Evolutionary conservation across 2,888 invertebrate species (phyloP), one percentile per base, ranked within the genome.

Genomic region (Malthinus flaveolus): DNA sequence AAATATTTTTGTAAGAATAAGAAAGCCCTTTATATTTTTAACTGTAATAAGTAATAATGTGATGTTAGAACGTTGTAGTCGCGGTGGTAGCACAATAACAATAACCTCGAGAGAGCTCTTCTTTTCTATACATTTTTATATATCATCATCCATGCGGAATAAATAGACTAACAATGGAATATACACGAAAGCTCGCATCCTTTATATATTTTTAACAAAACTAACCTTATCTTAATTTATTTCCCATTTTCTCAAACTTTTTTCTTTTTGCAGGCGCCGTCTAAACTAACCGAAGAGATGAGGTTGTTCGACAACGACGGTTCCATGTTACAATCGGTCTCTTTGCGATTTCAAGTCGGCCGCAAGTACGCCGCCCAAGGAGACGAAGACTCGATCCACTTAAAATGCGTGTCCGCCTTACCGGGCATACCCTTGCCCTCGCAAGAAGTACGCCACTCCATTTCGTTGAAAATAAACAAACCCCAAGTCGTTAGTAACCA

Each of bases 401-500:
- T 61, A 12, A 50, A 55, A 4, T 61, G 61, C 49, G 61, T 58
- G 37, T 51, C 61, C 33, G 54, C 61, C 36, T 50, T 58, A 32
- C 61, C 61, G 11, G 61, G 61, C 36, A 54, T 61, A 44, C 61
- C 61, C 32, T 35, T 61, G 39, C 51, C 51, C n/a, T 46, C 61
- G 4, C 61, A 58, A 48, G 52, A 52, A 55, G 45, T 45, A 34
- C 46, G 55, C 6, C 55, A 49, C 42, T 34, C 45, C n/a, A 52
- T 61, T 49, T 54, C 54, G 13, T 33, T 57, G 33, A 61, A 58
- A 46, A 37, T 46, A 13, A 50, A 56, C 37, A 44, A 46, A 23
- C 58, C 55, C n/a, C 61, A 61, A 46, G 55, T 55, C 36, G 61
- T 58, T 32, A 61, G 53, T 23, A 61, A 61, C 46, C 51, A 61